phyloP scores from a whole-genome alignment of 2,113 vertebrate species.

The Euleptes europaea region DNA sequence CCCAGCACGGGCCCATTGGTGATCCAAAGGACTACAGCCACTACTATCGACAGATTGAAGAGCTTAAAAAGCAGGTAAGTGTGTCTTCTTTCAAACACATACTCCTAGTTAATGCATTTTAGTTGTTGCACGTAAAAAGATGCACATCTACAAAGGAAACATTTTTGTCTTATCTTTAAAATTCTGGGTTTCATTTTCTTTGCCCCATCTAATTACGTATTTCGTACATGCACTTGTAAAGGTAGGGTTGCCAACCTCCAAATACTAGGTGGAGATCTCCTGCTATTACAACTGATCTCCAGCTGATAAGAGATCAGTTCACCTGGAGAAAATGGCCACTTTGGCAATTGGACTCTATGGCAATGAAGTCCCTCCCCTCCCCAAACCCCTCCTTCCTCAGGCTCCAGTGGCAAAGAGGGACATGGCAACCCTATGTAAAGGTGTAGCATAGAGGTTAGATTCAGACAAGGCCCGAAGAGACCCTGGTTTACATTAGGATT shows the following conservation, averaged over 20 bases:
- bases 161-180: background rate
- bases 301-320: too few relatives aligned
- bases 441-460: background rate
- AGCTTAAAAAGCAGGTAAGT: conserved; percentile 73
- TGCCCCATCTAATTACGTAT: background rate
- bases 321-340: too few relatives aligned
- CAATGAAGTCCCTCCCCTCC: too few relatives aligned
- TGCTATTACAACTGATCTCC: too few relatives aligned
- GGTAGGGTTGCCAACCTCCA: too few relatives aligned
- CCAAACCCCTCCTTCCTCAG: too few relatives aligned
- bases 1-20: conserved; percentile 41
- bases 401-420: too few relatives aligned
- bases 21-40: conserved; percentile 59
- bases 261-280: too few relatives aligned
- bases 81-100: background rate
- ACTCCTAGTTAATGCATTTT: background rate
- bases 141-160: background rate
- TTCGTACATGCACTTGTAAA: background rate
- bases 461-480: too few relatives aligned
- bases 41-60: conserved; percentile 60
- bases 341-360: too few relatives aligned
- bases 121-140: background rate
- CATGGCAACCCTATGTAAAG: too few relatives aligned
- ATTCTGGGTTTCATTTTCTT: background rate
- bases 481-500: too few relatives aligned